Percentiles rank a stretch among this genome's conserved stretches.
Conservation (phyloP, 2,888 invertebrate species). For the Catocala nupta region DNA sequence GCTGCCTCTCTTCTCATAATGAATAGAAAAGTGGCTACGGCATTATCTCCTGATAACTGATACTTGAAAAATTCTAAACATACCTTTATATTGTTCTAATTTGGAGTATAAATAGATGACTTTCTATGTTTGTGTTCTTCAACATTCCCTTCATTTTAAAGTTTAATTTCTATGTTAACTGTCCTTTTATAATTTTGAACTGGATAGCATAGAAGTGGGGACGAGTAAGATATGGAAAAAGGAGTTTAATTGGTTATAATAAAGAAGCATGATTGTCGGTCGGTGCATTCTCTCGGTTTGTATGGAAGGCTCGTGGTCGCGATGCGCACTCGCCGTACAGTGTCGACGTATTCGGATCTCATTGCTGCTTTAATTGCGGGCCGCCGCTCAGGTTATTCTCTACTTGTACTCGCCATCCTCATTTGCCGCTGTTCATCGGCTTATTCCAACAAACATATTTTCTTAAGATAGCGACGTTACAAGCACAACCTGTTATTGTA, state of each 20-base stretch:
- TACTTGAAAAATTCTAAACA: slow-evolving; percentile 7
- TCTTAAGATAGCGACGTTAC: slow-evolving; percentile 5
- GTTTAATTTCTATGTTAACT: slow-evolving; percentile 2
- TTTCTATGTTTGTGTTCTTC: slow-evolving; percentile 18
- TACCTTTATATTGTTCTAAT: slow-evolving; percentile 1
- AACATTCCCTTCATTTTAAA: slow-evolving; percentile 37
- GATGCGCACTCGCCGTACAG: slow-evolving; percentile 33
- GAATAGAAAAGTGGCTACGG: not conserved
- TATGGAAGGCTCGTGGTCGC: slow-evolving; percentile 21
- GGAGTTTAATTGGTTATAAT: not conserved
- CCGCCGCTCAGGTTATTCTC: slow-evolving; percentile 52
- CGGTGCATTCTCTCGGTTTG: slow-evolving; percentile 35
- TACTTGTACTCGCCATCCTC: slow-evolving; percentile 58
- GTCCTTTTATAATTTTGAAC: not conserved
- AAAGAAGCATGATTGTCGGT: slow-evolving; percentile 16
- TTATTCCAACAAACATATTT: slow-evolving; percentile 23
- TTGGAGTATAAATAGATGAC: slow-evolving; percentile 5
- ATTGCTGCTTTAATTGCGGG: slow-evolving; percentile 58
- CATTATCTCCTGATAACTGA: slow-evolving; percentile 2
- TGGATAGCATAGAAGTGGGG: slow-evolving; percentile 3
- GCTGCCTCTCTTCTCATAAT: slow-evolving; percentile 1
- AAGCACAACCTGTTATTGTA: slow-evolving; percentile 30
- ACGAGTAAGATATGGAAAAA: slow-evolving; percentile 3
- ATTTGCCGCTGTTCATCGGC: slow-evolving; percentile 50
- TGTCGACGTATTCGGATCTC: slow-evolving; percentile 60